Conservation (phyloP, 2,888 invertebrate species). For the Eristalis pertinax region DNA sequence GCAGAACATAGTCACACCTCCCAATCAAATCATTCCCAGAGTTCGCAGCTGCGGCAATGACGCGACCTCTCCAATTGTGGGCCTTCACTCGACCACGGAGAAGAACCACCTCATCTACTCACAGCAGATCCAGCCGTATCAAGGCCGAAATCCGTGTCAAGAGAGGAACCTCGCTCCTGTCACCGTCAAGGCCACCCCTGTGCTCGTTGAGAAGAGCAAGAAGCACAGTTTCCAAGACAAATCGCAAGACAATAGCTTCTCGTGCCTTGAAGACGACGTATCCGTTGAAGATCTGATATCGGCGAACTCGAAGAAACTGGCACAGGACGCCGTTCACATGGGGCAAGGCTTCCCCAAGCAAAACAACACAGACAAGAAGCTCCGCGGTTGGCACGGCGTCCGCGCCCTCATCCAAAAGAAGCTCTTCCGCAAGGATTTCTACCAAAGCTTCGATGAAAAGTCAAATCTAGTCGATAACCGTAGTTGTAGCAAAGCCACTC, state of each 20-base stretch:
- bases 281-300: constrained; percentile 80
- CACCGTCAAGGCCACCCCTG: constrained; percentile 75
- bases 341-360: constrained; percentile 81
- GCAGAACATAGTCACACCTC: constrained; percentile 77
- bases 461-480: constrained; percentile 79
- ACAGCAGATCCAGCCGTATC: constrained; percentile 90
- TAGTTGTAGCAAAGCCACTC: constrained; percentile 38
- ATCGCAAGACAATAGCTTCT: constrained; percentile 79
- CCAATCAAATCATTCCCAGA: constrained; percentile 78
- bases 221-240: constrained; percentile 80
- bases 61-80: constrained; percentile 61
- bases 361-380: constrained; percentile 80
- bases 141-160: constrained; percentile 92
- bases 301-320: constrained; percentile 73
- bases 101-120: constrained; percentile 80
- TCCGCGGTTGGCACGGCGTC: constrained; percentile 81
- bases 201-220: constrained; percentile 80
- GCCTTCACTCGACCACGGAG: constrained; percentile 73
- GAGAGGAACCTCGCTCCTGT: constrained; percentile 86
- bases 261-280: constrained; percentile 80
- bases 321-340: constrained; percentile 75
- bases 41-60: constrained; percentile 74
- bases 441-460: constrained; percentile 77
- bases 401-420: constrained; percentile 81
- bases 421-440: constrained; percentile 79